These are phyloP conservation scores for Isotomurus palustris DNA, from an alignment of 2,888 invertebrate species.

Conservation along the genomic window DNA sequence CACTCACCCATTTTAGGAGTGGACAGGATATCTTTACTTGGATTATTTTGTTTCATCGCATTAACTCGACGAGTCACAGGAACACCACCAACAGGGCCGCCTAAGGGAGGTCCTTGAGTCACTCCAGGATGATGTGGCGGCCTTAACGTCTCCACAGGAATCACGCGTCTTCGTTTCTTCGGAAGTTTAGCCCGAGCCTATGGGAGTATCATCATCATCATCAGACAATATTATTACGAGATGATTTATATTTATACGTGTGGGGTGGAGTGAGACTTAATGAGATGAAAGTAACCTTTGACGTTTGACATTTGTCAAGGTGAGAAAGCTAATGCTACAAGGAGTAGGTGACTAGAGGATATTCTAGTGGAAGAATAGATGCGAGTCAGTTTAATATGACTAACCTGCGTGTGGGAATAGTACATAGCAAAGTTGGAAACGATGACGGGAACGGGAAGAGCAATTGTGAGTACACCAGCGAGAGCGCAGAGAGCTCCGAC, in stretches of 20 bases:
- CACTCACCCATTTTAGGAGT: constrained; percentile 73
- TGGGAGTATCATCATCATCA: background rate
- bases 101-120: constrained; percentile 50
- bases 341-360: no score
- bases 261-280: background rate
- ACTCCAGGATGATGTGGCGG: constrained; percentile 58
- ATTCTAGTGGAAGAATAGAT: no score
- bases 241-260: background rate
- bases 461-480: constrained; percentile 97
- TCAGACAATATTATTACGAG: background rate
- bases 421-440: constrained; percentile 99
- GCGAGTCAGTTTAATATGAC: no score
- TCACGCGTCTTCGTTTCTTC: constrained; percentile 92
- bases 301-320: no score
- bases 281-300: background rate
- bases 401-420: constrained; percentile 75
- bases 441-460: constrained; percentile 97
- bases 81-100: constrained; percentile 47
- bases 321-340: no score
- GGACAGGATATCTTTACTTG: constrained; percentile 65
- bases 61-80: constrained; percentile 61
- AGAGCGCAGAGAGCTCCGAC: constrained; percentile 96
- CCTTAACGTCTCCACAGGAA: constrained; percentile 89
- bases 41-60: constrained; percentile 81
- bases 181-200: constrained; percentile 97